Evolutionary conservation across 92 coral and sea anemone genomes (phyloP).

Genomic region (Chrysogorgia sp.): DNA sequence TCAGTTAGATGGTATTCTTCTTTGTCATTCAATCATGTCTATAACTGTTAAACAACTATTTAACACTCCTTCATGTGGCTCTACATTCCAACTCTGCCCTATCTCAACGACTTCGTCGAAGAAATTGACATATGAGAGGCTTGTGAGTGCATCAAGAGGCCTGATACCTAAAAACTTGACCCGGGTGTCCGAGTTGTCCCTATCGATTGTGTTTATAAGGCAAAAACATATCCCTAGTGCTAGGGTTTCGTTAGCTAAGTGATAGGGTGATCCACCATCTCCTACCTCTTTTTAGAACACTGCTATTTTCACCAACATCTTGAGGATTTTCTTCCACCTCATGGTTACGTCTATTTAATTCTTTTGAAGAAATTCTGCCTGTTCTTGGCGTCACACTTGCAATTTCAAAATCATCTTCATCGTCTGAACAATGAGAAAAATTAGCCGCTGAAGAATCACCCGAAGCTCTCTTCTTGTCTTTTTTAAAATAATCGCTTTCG

Average conservation of each 20-base stretch:
- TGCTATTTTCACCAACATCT: constrained; percentile 8
- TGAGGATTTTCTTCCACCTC: constrained; percentile 3
- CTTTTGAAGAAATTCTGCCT: constrained; percentile 13
- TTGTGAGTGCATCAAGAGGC: too few relatives aligned
- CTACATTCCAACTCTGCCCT: too few relatives aligned
- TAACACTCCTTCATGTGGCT: too few relatives aligned
- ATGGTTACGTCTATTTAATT: background rate
- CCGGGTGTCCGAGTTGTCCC: too few relatives aligned
- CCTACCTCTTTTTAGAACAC: constrained; percentile 15
- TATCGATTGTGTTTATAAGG: background rate
- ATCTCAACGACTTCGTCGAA: too few relatives aligned
- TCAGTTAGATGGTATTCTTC: too few relatives aligned
- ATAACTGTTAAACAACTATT: too few relatives aligned
- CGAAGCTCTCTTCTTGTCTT: constrained; percentile 28
- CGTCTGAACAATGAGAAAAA: constrained; percentile 58
- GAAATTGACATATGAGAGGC: too few relatives aligned
- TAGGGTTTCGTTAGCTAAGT: background rate
- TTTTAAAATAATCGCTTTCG: too few relatives aligned
- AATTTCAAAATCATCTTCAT: constrained; percentile 69
- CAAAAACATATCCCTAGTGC: background rate
- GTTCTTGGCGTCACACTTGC: constrained; percentile 51
- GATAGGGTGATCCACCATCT: background rate
- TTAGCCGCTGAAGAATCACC: background rate
- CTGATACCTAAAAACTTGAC: too few relatives aligned
- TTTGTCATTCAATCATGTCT: too few relatives aligned